Percentiles rank a stretch among this genome's conserved stretches.
These are phyloP conservation scores for Beris morrisii DNA, from an alignment of 2,888 invertebrate species.

Conservation along the genomic window DNA sequence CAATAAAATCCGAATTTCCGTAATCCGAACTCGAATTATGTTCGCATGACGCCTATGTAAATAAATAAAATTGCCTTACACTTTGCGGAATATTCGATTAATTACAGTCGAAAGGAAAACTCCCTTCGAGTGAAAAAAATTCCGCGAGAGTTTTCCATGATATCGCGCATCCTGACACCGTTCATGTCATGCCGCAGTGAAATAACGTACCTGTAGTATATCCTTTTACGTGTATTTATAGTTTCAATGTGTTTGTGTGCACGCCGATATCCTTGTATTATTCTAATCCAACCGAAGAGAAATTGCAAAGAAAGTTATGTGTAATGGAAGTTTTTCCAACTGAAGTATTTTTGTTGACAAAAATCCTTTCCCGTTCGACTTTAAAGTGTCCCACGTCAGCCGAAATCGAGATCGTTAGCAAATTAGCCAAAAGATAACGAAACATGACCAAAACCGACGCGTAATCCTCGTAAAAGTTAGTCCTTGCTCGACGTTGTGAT, in stretches of 20 bases:
- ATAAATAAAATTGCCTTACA: conserved; percentile 15
- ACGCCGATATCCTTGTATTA: conserved; percentile 7
- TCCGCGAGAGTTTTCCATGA: conserved; percentile 7
- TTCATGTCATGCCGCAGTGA: conserved; percentile 32
- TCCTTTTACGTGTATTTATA: conserved; percentile 21
- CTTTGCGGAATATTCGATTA: conserved; percentile 18
- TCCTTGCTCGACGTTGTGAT: neutral
- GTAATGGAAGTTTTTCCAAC: conserved; percentile 20
- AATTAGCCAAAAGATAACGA: conserved; percentile 13
- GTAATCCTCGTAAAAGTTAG: conserved; percentile 12
- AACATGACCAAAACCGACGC: conserved; percentile 1
- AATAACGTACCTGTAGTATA: conserved; percentile 24
- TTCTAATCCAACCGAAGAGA: conserved; percentile 12
- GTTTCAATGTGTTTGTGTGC: conserved; percentile 23
- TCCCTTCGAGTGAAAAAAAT: conserved; percentile 20
- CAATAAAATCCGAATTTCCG: no score
- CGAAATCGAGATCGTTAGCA: conserved; percentile 20
- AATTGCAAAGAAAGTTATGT: conserved; percentile 19
- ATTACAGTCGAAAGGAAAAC: conserved; percentile 21
- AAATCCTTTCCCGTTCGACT: conserved; percentile 6
- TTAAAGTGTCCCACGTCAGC: conserved; percentile 13
- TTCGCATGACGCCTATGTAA: conserved; percentile 7
- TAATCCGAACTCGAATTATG: no score
- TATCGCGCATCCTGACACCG: conserved; percentile 20
- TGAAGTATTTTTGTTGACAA: conserved; percentile 6